Base-by-base conservation (phyloP, 2,888 invertebrate genomes). In the Orthosia gothica region DNA sequence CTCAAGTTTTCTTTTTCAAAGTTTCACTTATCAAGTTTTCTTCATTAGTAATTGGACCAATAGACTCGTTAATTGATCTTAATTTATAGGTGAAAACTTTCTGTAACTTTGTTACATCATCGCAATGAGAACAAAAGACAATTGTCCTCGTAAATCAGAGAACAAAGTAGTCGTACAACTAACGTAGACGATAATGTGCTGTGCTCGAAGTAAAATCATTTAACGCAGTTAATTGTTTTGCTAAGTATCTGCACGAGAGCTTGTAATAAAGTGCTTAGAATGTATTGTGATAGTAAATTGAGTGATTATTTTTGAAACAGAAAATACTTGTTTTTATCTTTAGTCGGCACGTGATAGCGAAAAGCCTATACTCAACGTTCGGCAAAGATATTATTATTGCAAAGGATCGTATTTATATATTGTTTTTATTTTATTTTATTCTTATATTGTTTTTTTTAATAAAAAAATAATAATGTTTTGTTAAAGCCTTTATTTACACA, bases 41-140 rank as follows among this genome's bases (percentile, higher is more conserved):
- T 26, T 26, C 26, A 26, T 26, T 26, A 26, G n/a, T 62, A 50
- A 70, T 70, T 70, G 9, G 23, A 66, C 57, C 15, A 61, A 68
- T 58, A 57, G 26, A 26, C 3, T 2, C 5, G 9, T n/a, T 62
- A 62, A 65, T 76, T 54, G 54, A 70, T 40, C 18, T 23, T 63
- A 26, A 55, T 47, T 47, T 9, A 13, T 16, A 57, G 18, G 16
- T 32, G 3, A 16, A 0, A 47, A 54, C 16, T 20, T 61, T 54
- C 16, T 47, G 9, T 47, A 18, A 1, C 20, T 55, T 50, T 5
- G 18, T 76, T 68, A 54, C 5, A 61, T 55, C n/a, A 50, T 57
- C 45, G 23, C 50, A 55, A 72, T 81, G 66, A 72, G 75, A 77
- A 63, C 73, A 71, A 49, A 70, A 80, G 54, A 84, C 81, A 83